Base-by-base conservation (phyloP, 1,140 invertebrate genomes). In the Nymphalis io region DNA sequence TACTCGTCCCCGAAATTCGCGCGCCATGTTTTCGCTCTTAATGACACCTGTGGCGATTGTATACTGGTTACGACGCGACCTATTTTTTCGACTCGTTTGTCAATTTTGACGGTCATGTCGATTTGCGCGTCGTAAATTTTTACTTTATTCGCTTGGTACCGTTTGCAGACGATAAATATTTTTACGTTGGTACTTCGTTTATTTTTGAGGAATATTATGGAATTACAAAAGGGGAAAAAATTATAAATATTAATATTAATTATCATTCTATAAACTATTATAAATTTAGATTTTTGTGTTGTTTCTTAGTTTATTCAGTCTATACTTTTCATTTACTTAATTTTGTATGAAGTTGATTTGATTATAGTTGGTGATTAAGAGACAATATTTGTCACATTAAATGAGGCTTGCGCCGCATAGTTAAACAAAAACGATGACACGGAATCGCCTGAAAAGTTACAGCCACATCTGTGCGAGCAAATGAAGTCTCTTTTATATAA, bases 41-140 rank as follows among this genome's bases (percentile, higher is more conserved):
- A 81, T 69, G 60, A 64, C 80, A 79, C 79, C 81, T 82, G 79
- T 73, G 74, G 73, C 72, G 69, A 71, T 73, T 78, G 71, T 73
- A 72, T 74, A 73, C 69, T 46, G 69, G 46, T 67, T 38, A 1
- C 44, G 44, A 44, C 60, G 42, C 16, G 20, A 18, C 46, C 51
- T 63, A 51, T 42, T 76, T 81, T 79, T 78, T 76, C 73, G 68
- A 60, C 65, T 64, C 78, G 82, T 83, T 76, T 80, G 74, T 80
- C 79, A 87, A 83, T 82, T 84, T 73, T 74, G 80, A 81, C 82
- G 73, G 63, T 51, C 78, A 65, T 81, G 82, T 80, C 72, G 75
- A 60, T 48, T 53, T 64, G 72, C 48, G 74, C 61, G 60, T 77
- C 78, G 82, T 87, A 87, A 86, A 83, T 84, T 85, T 88, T 85